Percentiles rank a stretch among this genome's conserved stretches.
phyloP scores from a whole-genome alignment of 2,888 invertebrate genomes.

The Diarsia dahlii region DNA sequence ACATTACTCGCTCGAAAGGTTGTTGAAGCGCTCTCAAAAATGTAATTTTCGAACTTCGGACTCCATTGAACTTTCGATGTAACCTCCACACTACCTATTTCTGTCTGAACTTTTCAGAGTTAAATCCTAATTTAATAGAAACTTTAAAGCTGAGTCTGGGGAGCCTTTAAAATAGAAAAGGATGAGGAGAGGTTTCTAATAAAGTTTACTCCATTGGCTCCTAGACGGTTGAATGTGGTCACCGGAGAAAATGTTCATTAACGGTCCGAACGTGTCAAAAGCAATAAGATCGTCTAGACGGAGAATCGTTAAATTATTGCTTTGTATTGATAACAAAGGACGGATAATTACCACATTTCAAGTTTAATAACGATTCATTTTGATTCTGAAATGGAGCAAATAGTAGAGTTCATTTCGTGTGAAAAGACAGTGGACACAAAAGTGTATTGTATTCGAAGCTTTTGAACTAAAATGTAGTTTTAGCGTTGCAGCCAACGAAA shows the following conservation, averaged over 20 bases:
- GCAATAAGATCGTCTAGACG: slow-evolving; percentile 56
- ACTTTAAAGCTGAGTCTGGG: slow-evolving; percentile 20
- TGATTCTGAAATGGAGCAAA: slow-evolving; percentile 27
- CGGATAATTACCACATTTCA: slow-evolving; percentile 22
- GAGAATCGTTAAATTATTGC: slow-evolving; percentile 28
- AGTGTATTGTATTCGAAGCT: slow-evolving; percentile 38
- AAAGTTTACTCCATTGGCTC: slow-evolving; percentile 46
- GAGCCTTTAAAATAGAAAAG: slow-evolving; percentile 36
- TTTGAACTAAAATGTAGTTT: slow-evolving; percentile 29
- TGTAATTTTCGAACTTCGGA: slow-evolving; percentile 40
- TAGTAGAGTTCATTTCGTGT: slow-evolving; percentile 15
- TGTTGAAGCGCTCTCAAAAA: slow-evolving; percentile 39
- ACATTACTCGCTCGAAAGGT: slow-evolving; percentile 31
- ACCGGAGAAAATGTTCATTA: slow-evolving; percentile 45
- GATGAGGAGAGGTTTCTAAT: slow-evolving; percentile 36
- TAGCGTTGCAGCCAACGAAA: slow-evolving; percentile 1
- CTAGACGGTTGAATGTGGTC: slow-evolving; percentile 43
- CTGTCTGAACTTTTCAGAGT: slow-evolving; percentile 35
- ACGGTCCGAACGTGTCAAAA: slow-evolving; percentile 31
- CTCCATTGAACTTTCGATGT: slow-evolving; percentile 30
- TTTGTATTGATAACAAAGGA: slow-evolving; percentile 44
- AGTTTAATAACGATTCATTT: slow-evolving; percentile 19
- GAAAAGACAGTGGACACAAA: slow-evolving; percentile 31
- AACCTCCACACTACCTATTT: slow-evolving; percentile 27
- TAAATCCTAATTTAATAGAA: slow-evolving; percentile 36